Evolutionary conservation across 2,888 invertebrate genomes (phyloP).

Genomic region (Stictocephala bisonia): DNA sequence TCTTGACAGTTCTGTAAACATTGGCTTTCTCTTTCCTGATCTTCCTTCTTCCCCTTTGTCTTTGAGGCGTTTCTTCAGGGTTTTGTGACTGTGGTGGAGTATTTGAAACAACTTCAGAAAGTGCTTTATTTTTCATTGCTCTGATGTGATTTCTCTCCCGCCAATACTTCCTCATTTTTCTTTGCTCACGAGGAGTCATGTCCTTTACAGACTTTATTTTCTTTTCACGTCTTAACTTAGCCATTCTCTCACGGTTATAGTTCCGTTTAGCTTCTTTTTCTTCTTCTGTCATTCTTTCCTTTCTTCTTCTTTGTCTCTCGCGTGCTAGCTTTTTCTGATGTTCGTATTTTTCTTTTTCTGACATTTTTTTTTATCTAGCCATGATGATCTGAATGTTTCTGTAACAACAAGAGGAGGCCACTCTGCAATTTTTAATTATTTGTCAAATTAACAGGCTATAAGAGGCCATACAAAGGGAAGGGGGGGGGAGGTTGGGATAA

Average conservation of each 20-base stretch:
- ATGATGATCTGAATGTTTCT: too few species aligned
- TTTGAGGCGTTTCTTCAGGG: neutral
- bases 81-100: neutral
- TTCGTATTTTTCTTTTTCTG: slow-evolving; percentile 11
- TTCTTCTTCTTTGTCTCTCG: slow-evolving; percentile 16
- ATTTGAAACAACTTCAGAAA: neutral
- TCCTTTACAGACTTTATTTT: neutral
- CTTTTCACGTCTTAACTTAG: slow-evolving; percentile 1
- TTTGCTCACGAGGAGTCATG: neutral
- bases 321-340: neutral
- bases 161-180: slow-evolving; percentile 2
- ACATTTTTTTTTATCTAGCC: neutral
- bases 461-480: too few species aligned
- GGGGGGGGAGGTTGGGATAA: too few species aligned
- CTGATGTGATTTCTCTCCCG: slow-evolving; percentile 7
- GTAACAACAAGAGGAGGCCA: too few species aligned
- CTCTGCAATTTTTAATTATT: too few species aligned
- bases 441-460: too few species aligned
- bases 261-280: neutral
- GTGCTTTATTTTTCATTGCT: slow-evolving; percentile 4
- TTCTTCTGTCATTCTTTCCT: neutral
- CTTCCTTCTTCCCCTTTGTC: neutral
- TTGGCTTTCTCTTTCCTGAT: slow-evolving; percentile 1
- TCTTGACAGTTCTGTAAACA: slow-evolving; percentile 1
- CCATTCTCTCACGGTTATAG: neutral